Conservation (phyloP, 2,797 vertebrate species). For the Gambelia wislizenii region DNA sequence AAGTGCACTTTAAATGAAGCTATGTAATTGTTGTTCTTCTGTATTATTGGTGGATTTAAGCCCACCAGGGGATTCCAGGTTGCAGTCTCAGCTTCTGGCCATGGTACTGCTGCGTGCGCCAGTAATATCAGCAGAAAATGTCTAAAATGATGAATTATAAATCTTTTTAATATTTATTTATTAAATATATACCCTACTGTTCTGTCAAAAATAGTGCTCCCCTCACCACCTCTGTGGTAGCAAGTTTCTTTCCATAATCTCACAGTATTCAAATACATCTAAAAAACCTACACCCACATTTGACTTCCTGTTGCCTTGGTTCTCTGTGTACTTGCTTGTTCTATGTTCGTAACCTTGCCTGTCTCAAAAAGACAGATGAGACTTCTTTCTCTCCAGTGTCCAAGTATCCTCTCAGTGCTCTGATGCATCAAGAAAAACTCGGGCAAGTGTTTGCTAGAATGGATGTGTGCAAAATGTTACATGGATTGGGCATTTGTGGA, state of each 20-base stretch:
- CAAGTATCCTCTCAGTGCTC: conserved; percentile 6
- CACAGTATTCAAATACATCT: background rate
- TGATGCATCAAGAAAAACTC: background rate
- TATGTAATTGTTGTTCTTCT: background rate
- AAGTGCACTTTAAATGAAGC: background rate
- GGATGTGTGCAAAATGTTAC: background rate
- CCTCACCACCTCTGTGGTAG: too few relatives aligned
- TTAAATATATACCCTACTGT: background rate
- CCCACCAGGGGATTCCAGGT: too few relatives aligned
- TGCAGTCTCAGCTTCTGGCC: background rate
- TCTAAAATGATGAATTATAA: background rate
- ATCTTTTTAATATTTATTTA: background rate
- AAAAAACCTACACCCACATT: background rate
- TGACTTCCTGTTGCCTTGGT: background rate
- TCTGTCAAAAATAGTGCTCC: background rate
- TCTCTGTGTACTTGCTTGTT: background rate
- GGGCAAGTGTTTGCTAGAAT: background rate
- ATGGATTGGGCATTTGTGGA: background rate
- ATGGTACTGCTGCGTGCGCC: background rate
- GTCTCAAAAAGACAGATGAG: background rate
- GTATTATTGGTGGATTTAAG: background rate
- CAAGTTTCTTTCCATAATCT: background rate
- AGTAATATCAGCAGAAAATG: background rate
- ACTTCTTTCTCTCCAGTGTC: background rate
- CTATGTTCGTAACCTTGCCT: background rate